Evolutionary conservation across 1,140 invertebrate species (phyloP), one percentile per base, ranked within the genome.

Genomic region (Drosophila nasuta): DNA sequence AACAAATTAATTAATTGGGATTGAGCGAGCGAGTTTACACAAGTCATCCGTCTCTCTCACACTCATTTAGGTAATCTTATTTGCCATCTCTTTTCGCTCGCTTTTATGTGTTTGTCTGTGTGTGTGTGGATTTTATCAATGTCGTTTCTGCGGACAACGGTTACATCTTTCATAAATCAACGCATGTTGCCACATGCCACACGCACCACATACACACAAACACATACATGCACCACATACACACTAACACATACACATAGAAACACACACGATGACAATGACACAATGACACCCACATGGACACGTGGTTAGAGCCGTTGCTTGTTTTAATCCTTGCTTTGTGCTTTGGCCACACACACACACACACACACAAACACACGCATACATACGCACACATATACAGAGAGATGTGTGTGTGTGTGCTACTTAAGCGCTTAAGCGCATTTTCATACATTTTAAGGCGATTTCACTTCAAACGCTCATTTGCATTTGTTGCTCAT

Each of bases 381-480:
- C 5, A 15, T 4, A 15, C 5, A 7, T 15, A 10, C 33, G 38
- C 0, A 25, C 46, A 20, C 25, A 28, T 57, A 20, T 33, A 35
- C 15, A 8, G 17, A 10, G 35, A 5, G 30, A 11, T 48, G 30
- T 54, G 56, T 71, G 48, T 45, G 38, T 63, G 59, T 51, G 43
- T 65, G 52, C 41, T 51, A 69, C 62, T 81, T 86, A 81, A 77
- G 78, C 78, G 67, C 82, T 86, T 81, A 83, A 83, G 82, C 68
- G 78, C 81, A 83, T 83, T 83, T 77, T 79, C 78, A 81, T 86
- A 81, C 78, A 77, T 86, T 86, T 83, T 83, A 81, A 83, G 78
- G 78, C 74, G 81, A 81, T 86, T 81, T 74, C 48, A 62, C 72
- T 69, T 77, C 58, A 60, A 85, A 85, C 74, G 60, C 73, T 77